phyloP scores from a whole-genome alignment of 92 coral and sea anemone species.

The Phymanthus crucifer region DNA sequence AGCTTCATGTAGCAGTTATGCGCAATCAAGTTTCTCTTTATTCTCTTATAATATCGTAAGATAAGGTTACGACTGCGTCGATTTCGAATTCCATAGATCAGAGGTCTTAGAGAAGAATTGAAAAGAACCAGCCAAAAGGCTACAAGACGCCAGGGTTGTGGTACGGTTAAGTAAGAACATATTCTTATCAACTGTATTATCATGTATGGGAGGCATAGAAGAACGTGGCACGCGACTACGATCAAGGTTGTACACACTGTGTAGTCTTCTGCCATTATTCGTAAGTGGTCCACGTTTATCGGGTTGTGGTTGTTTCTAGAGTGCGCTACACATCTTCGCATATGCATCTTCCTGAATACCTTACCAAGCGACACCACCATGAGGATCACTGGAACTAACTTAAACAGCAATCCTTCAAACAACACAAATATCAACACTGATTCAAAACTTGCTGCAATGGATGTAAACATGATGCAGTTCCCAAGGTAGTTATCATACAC shows the following conservation, averaged over 20 bases:
- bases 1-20: not conserved
- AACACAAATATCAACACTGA: not conserved
- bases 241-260: slow-evolving; percentile 30
- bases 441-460: not conserved
- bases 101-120: slow-evolving; percentile 27
- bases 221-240: not conserved
- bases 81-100: slow-evolving; percentile 34
- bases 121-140: slow-evolving; percentile 24
- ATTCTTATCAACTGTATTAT: not conserved
- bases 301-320: not conserved
- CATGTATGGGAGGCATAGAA: slow-evolving; percentile 11
- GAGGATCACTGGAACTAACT: not conserved
- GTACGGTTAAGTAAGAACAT: not conserved
- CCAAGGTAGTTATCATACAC: slow-evolving; percentile 3
- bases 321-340: not conserved
- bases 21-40: not conserved
- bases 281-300: not conserved
- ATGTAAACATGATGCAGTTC: slow-evolving; percentile 11
- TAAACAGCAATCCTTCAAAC: slow-evolving; percentile 18
- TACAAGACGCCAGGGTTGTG: not conserved
- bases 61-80: slow-evolving; percentile 18
- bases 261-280: slow-evolving; percentile 23
- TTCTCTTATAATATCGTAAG: not conserved
- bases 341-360: slow-evolving; percentile 4
- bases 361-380: slow-evolving; percentile 16